A percentile compares a stretch with the other conserved stretches of the same genome.
phyloP scores from a whole-genome alignment of 2,113 vertebrate species.

The Archocentrus centrarchus region DNA sequence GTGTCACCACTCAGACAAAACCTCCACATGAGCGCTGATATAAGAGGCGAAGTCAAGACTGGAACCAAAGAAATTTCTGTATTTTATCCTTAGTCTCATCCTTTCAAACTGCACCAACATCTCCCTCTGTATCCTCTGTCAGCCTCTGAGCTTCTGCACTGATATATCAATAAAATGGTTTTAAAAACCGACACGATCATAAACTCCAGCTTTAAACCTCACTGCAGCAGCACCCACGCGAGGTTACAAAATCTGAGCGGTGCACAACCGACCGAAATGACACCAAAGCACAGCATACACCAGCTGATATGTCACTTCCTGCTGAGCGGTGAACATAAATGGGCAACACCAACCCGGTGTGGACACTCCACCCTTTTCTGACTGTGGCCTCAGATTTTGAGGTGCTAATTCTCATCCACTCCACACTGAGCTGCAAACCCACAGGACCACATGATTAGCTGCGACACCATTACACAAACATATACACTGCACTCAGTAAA shows the following conservation, averaged over 20 bases:
- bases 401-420: background rate
- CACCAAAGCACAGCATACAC: accelerated
- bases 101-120: too few relatives aligned
- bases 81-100: background rate
- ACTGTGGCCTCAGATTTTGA: background rate
- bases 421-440: background rate
- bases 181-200: too few relatives aligned
- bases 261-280: background rate
- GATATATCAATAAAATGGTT: too few relatives aligned
- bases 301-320: background rate
- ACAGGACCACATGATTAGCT: background rate
- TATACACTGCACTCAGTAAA: too few relatives aligned
- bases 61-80: background rate
- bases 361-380: background rate
- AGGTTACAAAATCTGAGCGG: background rate
- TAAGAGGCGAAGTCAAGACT: background rate
- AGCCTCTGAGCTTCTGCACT: too few relatives aligned
- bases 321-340: background rate
- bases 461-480: background rate
- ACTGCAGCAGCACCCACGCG: background rate
- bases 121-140: too few relatives aligned
- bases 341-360: too few relatives aligned
- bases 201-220: too few relatives aligned
- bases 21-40: background rate
- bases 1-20: background rate